Conservation (phyloP, 2,888 invertebrate species). For the Limnephilus rhombicus region DNA sequence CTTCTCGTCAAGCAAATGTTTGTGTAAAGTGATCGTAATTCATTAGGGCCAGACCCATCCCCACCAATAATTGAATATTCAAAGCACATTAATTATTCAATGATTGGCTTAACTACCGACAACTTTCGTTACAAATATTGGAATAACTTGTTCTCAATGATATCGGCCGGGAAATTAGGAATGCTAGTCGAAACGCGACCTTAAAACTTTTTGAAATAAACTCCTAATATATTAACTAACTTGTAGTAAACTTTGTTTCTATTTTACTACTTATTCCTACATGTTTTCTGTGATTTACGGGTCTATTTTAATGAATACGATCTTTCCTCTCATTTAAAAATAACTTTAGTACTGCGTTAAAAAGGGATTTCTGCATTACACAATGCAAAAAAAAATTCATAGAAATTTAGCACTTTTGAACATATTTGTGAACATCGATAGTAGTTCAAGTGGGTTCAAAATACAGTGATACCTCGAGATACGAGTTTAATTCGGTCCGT, state of each 20-base stretch:
- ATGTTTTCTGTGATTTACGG: no score
- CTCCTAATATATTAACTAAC: background rate
- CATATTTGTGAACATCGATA: no score
- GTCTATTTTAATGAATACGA: no score
- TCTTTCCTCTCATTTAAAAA: no score
- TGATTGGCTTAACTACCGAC: conserved; percentile 15
- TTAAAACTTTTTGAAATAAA: background rate
- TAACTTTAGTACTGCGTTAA: no score
- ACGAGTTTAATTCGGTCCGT: conserved; percentile 34
- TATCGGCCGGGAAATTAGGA: background rate
- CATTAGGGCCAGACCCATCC: conserved; percentile 37
- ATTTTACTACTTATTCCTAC: no score
- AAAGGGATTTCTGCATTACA: no score
- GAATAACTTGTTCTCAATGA: conserved; percentile 18
- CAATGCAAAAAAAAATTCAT: no score
- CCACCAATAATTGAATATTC: conserved; percentile 48
- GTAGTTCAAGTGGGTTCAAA: no score
- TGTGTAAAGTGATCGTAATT: conserved; percentile 53
- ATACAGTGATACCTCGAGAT: no score
- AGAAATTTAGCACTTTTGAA: no score
- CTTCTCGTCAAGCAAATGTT: background rate
- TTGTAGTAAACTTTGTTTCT: background rate
- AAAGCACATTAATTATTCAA: conserved; percentile 55
- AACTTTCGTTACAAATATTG: conserved; percentile 40
- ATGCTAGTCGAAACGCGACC: background rate